Base-by-base conservation (phyloP, 2,888 invertebrate species). In the Onthophagus sagittarius region DNA sequence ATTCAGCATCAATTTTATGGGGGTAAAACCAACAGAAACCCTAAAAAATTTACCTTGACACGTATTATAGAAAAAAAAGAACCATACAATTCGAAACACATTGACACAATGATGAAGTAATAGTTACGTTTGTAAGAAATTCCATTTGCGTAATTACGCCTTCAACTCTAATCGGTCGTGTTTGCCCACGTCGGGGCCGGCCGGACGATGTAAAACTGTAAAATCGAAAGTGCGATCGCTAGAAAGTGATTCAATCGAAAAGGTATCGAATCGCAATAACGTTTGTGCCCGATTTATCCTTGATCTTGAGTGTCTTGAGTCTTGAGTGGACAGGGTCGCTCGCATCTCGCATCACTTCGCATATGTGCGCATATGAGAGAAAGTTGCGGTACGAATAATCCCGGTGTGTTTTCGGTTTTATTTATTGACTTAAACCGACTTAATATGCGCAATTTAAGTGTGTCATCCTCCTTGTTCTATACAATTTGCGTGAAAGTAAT, bases 281-380 rank as follows among this genome's bases (percentile, higher is more conserved):
- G 67, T 31, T 67, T 32, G 23, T 67, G 31, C 32, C 5, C 23
- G 14, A 67, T 31, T 67, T 67, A 67, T 67, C 67, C 67, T 67
- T 67, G 67, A 67, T 67, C 67, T 67, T 64, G 64, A 23, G 15
- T 11, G n/a, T 23, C n/a, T n/a, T n/a, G n/a, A n/a, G 31, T 67
- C 67, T 67, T 64, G 64, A 23, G 15, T 64, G 64, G 9, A 9
- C 9, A 64, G 11, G 64, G 64, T 67, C 67, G 23, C 3, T 23
- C 15, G 15, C 39, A n/a, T n/a, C n/a, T n/a, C n/a, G n/a, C n/a
- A n/a, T n/a, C n/a, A n/a, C n/a, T n/a, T n/a, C n/a, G n/a, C n/a
- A n/a, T n/a, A n/a, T n/a, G n/a, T n/a, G n/a, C n/a, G n/a, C n/a
- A 53, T 53, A 53, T 53, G 31, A 67, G 67, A 67, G 67, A 67